Conservation (phyloP, 2,888 invertebrate genomes). For the Brenthis daphne region DNA sequence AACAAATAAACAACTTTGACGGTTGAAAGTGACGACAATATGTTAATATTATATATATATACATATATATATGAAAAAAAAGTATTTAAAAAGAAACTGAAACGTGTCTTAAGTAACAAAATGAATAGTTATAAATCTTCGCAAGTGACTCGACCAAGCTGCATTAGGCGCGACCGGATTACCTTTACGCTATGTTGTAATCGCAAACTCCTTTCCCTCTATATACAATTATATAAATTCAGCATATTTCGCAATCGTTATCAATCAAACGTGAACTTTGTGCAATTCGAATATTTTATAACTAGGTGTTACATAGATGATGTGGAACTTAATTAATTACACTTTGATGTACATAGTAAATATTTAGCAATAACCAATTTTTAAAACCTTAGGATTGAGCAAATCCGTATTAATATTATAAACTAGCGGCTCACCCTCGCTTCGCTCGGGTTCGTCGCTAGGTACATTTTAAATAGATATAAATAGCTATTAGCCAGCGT, state of each 20-base stretch:
- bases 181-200: constrained; percentile 36
- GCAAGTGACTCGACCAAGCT: constrained; percentile 23
- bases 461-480: too few relatives aligned
- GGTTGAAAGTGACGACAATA: too few relatives aligned
- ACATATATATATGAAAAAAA: too few relatives aligned
- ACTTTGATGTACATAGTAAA: neutral
- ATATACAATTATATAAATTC: constrained; percentile 26
- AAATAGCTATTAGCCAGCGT: too few relatives aligned
- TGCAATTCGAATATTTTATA: constrained; percentile 9
- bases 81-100: too few relatives aligned
- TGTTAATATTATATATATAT: too few relatives aligned
- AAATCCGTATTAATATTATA: too few relatives aligned
- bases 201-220: constrained; percentile 36
- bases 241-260: constrained; percentile 17
- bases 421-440: too few relatives aligned
- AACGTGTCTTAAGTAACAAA: neutral
- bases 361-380: too few relatives aligned
- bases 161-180: constrained; percentile 35
- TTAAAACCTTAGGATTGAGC: too few relatives aligned
- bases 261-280: constrained; percentile 21
- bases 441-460: too few relatives aligned
- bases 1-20: too few relatives aligned
- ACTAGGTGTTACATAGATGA: constrained; percentile 3
- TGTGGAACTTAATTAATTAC: neutral
- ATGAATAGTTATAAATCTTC: constrained; percentile 17